Percentiles rank a stretch among this genome's conserved stretches.
phyloP scores from a whole-genome alignment of 2,888 invertebrate species.

The Eupithecia subfuscata region DNA sequence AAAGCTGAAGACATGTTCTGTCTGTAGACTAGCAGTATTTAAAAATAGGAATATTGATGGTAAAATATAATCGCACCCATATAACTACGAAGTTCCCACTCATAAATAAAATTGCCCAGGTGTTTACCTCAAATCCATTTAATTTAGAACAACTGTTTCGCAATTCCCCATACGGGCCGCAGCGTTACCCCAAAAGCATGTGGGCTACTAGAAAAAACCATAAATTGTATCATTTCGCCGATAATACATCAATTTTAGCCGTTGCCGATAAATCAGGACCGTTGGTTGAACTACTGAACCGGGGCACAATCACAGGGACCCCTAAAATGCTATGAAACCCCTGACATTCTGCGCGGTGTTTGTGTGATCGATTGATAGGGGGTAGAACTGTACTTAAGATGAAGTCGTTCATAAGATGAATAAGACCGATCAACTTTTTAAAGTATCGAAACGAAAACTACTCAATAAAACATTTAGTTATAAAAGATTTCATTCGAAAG shows the following conservation, averaged over 20 bases:
- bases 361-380: slow-evolving; percentile 13
- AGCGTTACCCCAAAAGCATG: slow-evolving; percentile 17
- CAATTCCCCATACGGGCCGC: slow-evolving; percentile 25
- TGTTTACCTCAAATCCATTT: slow-evolving; percentile 12
- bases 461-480: not conserved
- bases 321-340: slow-evolving; percentile 9
- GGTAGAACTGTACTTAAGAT: not conserved
- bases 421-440: not conserved
- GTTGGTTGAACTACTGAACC: slow-evolving; percentile 49
- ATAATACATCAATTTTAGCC: slow-evolving; percentile 40
- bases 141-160: slow-evolving; percentile 13
- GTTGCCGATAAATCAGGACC: slow-evolving; percentile 64
- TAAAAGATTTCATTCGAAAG: not conserved
- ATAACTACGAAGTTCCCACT: not conserved
- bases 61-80: not conserved
- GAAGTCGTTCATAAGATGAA: too few relatives aligned
- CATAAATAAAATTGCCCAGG: not conserved
- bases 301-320: slow-evolving; percentile 9
- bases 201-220: slow-evolving; percentile 25
- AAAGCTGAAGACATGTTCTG: not conserved
- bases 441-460: not conserved
- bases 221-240: slow-evolving; percentile 34
- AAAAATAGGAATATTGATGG: not conserved
- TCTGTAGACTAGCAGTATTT: not conserved
- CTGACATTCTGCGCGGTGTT: slow-evolving; percentile 7